Percentiles rank a stretch among this genome's conserved stretches.
phyloP scores from a whole-genome alignment of 2,797 vertebrate genomes.

The Thaleichthys pacificus region DNA sequence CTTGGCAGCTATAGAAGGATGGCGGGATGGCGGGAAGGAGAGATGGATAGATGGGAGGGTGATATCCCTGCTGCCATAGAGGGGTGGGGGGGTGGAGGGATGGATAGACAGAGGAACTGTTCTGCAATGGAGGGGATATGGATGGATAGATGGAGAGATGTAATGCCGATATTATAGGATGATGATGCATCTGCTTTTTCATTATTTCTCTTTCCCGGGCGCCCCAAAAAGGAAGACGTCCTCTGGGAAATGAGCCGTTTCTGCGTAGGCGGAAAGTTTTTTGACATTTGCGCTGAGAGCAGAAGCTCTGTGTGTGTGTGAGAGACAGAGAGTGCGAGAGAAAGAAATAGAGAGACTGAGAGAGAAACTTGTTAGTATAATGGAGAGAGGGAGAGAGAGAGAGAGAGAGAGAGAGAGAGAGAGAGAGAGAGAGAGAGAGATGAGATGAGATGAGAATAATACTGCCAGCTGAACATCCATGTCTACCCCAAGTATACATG shows the following conservation, averaged over 20 bases:
- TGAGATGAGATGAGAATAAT: background rate
- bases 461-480: background rate
- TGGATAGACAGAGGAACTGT: too few relatives aligned
- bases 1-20: background rate
- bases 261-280: slow-evolving; percentile 46
- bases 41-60: slow-evolving; percentile 14
- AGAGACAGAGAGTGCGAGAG: background rate
- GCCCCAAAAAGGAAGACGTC: slow-evolving; percentile 27
- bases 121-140: too few relatives aligned
- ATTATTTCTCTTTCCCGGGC: slow-evolving; percentile 27
- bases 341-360: background rate
- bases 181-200: background rate
- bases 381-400: slow-evolving; percentile 7
- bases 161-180: background rate
- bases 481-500: slow-evolving; percentile 29
- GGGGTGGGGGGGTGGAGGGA: slow-evolving; percentile 3
- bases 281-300: slow-evolving; percentile 42
- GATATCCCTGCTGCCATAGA: slow-evolving; percentile 27
- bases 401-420: too few relatives aligned
- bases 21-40: background rate
- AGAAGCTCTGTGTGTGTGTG: background rate
- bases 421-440: background rate
- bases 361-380: slow-evolving; percentile 1
- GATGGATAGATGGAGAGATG: background rate
- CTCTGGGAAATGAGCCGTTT: slow-evolving; percentile 48